A percentile compares a stretch with the other conserved stretches of the same genome.
Evolutionary conservation across 2,888 invertebrate species (phyloP).

Genomic region (Biston stratarius): DNA sequence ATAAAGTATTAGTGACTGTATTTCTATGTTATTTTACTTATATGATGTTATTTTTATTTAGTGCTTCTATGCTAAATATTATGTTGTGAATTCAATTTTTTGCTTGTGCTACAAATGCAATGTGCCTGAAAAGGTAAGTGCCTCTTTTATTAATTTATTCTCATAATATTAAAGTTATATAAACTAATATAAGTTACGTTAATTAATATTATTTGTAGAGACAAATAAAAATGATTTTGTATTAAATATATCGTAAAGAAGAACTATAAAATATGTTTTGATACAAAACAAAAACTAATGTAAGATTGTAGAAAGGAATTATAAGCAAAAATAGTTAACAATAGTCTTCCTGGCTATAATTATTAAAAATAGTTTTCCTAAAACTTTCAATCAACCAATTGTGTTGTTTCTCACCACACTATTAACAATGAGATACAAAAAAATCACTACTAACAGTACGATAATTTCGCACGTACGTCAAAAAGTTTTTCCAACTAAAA

Average conservation of each 20-base stretch:
- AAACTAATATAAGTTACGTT: not conserved
- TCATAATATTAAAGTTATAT: not conserved
- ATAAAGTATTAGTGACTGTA: conserved; percentile 75
- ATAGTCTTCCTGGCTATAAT: not conserved
- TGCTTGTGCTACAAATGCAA: conserved; percentile 1
- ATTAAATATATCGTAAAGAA: too few species aligned
- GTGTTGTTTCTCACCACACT: conserved; percentile 8
- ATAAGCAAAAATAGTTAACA: too few species aligned
- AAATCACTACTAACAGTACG: not conserved
- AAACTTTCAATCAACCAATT: conserved; percentile 12
- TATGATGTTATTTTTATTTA: conserved; percentile 8
- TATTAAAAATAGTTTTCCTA: not conserved
- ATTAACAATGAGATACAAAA: conserved; percentile 10
- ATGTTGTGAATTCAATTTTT: not conserved
- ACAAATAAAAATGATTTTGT: too few species aligned
- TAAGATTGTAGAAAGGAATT: too few species aligned
- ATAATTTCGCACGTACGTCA: conserved; percentile 4
- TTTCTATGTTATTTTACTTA: conserved; percentile 52
- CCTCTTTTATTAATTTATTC: not conserved
- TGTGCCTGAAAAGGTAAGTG: conserved; percentile 5
- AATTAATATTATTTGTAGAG: not conserved
- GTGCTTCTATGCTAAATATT: not conserved
- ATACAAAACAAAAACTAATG: too few species aligned
- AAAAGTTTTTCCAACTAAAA: not conserved
- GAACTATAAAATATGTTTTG: too few species aligned